phyloP scores from a whole-genome alignment of 2,888 invertebrate genomes.

The Noctua janthina region DNA sequence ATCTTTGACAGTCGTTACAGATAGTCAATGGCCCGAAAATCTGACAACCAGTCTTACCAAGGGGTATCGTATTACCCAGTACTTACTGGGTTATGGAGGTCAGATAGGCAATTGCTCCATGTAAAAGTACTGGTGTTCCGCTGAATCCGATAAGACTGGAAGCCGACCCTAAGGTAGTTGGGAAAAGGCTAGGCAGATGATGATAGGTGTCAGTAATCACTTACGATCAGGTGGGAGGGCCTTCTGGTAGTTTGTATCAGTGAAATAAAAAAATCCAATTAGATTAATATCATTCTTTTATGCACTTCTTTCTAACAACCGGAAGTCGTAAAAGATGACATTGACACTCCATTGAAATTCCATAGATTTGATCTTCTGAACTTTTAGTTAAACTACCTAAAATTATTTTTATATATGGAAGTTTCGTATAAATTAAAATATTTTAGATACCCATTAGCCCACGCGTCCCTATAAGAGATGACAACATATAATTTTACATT shows the following conservation, averaged over 20 bases:
- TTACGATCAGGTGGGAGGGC: background rate
- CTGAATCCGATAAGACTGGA: too few relatives aligned
- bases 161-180: too few relatives aligned
- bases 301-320: background rate
- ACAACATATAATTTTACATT: constrained; percentile 27
- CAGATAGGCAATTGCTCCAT: too few relatives aligned
- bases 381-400: constrained; percentile 4
- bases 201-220: background rate
- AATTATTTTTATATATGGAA: constrained; percentile 7
- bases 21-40: too few relatives aligned
- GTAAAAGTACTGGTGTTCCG: too few relatives aligned
- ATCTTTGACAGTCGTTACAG: too few relatives aligned
- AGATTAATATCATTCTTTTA: background rate
- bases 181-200: background rate
- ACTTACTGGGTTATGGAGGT: too few relatives aligned
- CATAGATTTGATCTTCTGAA: constrained; percentile 23
- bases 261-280: background rate
- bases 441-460: constrained; percentile 22
- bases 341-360: constrained; percentile 5
- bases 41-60: too few relatives aligned
- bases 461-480: constrained; percentile 21
- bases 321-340: constrained; percentile 33
- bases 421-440: constrained; percentile 42
- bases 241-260: background rate
- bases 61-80: too few relatives aligned